Percentiles rank a stretch among this genome's conserved stretches.
Conservation (phyloP, 2,888 invertebrate species). For the Torymus aiolomorphi region DNA sequence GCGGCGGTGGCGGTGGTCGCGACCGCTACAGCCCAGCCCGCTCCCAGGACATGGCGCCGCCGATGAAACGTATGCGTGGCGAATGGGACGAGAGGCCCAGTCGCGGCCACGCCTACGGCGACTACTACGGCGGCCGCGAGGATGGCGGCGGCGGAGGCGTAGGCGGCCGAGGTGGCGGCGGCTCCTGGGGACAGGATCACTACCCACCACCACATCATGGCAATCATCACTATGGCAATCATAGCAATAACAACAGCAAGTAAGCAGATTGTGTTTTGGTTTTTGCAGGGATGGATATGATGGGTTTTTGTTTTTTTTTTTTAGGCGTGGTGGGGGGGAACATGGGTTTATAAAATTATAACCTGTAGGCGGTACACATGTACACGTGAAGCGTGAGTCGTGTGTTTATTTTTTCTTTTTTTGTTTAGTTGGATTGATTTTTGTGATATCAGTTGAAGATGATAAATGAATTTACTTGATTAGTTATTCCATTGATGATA, state of each 20-base stretch:
- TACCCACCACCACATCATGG: slow-evolving; percentile 78
- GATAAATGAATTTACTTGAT: background rate
- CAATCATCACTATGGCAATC: slow-evolving; percentile 80
- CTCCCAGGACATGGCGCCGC: slow-evolving; percentile 87
- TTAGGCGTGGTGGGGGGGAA: background rate
- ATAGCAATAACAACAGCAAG: slow-evolving; percentile 71
- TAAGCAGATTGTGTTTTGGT: slow-evolving; percentile 17
- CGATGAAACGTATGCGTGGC: slow-evolving; percentile 85
- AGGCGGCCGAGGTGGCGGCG: slow-evolving; percentile 58
- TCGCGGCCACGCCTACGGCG: slow-evolving; percentile 47
- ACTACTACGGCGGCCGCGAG: slow-evolving; percentile 54
- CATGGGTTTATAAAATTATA: too few relatives aligned
- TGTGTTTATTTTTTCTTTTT: too few relatives aligned
- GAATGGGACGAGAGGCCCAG: slow-evolving; percentile 81
- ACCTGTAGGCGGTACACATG: too few relatives aligned
- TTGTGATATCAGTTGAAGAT: background rate
- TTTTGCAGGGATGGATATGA: background rate
- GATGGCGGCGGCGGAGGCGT: slow-evolving; percentile 55
- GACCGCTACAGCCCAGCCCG: slow-evolving; percentile 80
- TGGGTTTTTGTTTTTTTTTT: slow-evolving; percentile 24
- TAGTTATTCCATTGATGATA: background rate
- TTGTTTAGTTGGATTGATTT: background rate
- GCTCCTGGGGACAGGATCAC: slow-evolving; percentile 70
- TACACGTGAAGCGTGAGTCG: too few relatives aligned
- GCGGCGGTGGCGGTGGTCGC: slow-evolving; percentile 81